Percentiles rank a stretch among this genome's conserved stretches.
These are phyloP conservation scores for Pseudomyrmex pallidus DNA, from an alignment of 1,140 invertebrate genomes.

Conservation along the genomic window DNA sequence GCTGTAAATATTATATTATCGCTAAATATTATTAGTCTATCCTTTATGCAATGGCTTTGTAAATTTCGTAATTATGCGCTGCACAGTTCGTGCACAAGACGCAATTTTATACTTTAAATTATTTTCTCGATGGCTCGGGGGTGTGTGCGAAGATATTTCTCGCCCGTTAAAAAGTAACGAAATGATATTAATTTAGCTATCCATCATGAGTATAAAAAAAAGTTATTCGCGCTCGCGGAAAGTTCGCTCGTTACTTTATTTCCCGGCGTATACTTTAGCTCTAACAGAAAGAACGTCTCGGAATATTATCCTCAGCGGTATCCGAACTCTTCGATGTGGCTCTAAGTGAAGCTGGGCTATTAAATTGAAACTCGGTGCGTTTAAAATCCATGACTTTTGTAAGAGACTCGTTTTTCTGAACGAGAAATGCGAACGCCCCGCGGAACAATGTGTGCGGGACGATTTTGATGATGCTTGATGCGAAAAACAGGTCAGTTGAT, in stretches of 20 bases:
- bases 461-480: too few species aligned
- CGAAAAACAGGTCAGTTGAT: neutral
- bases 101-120: constrained; percentile 35
- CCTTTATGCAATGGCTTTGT: neutral
- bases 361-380: constrained; percentile 18
- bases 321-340: constrained; percentile 4
- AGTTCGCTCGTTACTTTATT: constrained; percentile 40
- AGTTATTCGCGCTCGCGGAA: constrained; percentile 14
- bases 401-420: neutral
- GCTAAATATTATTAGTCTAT: constrained; percentile 25
- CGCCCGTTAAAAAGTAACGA: constrained; percentile 32
- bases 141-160: constrained; percentile 17
- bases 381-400: neutral
- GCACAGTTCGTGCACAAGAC: neutral
- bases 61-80: constrained; percentile 50
- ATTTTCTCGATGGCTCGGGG: neutral
- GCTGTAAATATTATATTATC: neutral
- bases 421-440: neutral
- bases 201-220: constrained; percentile 48
- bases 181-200: constrained; percentile 57
- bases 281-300: neutral
- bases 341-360: neutral
- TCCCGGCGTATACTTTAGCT: constrained; percentile 11
- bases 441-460: too few species aligned
- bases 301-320: constrained; percentile 26